Evolutionary conservation across 1,140 invertebrate species (phyloP).

Genomic region (Caenorhabditis remanei): DNA sequence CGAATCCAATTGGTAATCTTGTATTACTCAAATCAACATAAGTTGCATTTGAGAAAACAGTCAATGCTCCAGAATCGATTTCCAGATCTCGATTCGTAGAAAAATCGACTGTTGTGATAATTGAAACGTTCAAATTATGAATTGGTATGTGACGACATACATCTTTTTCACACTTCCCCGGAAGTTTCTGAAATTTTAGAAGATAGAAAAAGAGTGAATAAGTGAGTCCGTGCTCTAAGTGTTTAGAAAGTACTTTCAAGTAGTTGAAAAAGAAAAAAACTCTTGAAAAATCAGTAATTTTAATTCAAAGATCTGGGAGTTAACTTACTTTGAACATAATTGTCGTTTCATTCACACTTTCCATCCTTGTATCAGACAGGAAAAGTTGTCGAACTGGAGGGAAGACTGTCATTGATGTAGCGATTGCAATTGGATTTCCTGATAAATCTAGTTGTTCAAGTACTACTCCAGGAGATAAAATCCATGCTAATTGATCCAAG

Average conservation of each 20-base stretch:
- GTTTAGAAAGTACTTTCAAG: constrained; percentile 9
- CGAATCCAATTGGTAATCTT: constrained; percentile 51
- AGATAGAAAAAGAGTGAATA: neutral
- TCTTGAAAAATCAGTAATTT: neutral
- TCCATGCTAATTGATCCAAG: constrained; percentile 48
- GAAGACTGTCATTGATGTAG: constrained; percentile 55
- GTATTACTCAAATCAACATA: constrained; percentile 62
- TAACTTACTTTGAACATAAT: constrained; percentile 52
- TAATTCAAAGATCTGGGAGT: neutral
- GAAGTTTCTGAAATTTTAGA: constrained; percentile 13
- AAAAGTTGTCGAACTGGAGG: constrained; percentile 61
- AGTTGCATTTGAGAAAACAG: constrained; percentile 54
- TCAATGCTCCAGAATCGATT: constrained; percentile 57
- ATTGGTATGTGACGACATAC: constrained; percentile 45
- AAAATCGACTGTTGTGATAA: constrained; percentile 57
- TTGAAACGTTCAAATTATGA: constrained; percentile 24
- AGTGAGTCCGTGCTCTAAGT: neutral
- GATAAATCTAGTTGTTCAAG: constrained; percentile 63
- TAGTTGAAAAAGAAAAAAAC: neutral
- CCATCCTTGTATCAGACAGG: constrained; percentile 60
- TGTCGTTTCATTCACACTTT: constrained; percentile 53
- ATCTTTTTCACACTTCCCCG: constrained; percentile 54
- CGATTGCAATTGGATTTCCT: constrained; percentile 62
- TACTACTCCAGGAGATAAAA: constrained; percentile 51
- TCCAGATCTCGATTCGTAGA: constrained; percentile 59